Base-by-base conservation (phyloP, 2,888 invertebrate species). In the Ophioninae sp. region DNA sequence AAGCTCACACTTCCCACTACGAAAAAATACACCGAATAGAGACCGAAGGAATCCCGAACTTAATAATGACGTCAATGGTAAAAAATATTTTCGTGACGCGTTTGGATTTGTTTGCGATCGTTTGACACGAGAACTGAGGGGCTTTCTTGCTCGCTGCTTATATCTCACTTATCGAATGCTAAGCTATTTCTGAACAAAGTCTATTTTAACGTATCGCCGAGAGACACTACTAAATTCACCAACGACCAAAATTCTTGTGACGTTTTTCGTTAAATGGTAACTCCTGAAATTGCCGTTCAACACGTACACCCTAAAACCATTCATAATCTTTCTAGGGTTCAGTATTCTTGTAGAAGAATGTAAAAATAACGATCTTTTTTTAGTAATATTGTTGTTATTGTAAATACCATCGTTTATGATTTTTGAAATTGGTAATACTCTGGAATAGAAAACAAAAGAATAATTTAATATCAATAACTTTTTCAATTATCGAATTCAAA, bases 241-340 rank as follows among this genome's bases (percentile, higher is more conserved):
- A 30, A 41, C 80, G 67, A 76, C 68, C 63, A 41, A 83, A 51
- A 69, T 69, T 64, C 58, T 71, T 59, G 77, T 77, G 83, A 83
- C 77, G 77, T 65, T 77, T 69, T 59, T 64, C 77, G 41, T 23
- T 68, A 65, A 76, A 83, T 37, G 63, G 39, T 41, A 58, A 64
- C 51, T 13, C 79, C 76, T 83, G 68, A 76, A 80, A 64, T 73
- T 73, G 51, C 69, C 68, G 64, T n/a, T 64, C 23, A 56, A 79
- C 75, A 75, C 79, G 71, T 20, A 9, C 68, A 22, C 17, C 56
- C 20, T 67, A 20, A 64, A 51, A 63, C 76, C 67, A 58, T 80
- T 68, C 64, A 74, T 56, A 69, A n/a, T 67, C 30, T 76, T 10
- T 58, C 39, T 10, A n/a, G 20, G 7, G 13, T 13, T 17, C 10